phyloP scores from a whole-genome alignment of 1,140 invertebrate genomes.

The Neodiprion virginianus region DNA sequence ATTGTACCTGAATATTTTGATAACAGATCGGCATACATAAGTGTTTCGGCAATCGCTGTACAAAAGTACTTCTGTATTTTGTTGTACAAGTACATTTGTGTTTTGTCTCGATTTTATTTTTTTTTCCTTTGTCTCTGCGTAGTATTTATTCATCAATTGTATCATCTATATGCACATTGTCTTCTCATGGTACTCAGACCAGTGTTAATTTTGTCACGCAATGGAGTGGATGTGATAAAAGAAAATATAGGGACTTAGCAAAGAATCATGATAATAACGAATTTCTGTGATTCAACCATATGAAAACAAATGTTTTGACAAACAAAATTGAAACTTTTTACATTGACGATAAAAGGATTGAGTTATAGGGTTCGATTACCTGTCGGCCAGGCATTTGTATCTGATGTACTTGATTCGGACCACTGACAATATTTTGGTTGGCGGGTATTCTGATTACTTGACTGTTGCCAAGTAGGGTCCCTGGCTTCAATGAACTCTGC shows the following conservation, averaged over 20 bases:
- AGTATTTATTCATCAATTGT: too few relatives aligned
- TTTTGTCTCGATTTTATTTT: too few relatives aligned
- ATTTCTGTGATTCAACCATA: too few relatives aligned
- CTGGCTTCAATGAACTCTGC: slow-evolving; percentile 56
- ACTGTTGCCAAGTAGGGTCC: slow-evolving; percentile 54
- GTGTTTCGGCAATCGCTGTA: too few relatives aligned
- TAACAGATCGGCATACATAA: slow-evolving; percentile 9
- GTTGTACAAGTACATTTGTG: not conserved
- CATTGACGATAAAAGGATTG: slow-evolving; percentile 25
- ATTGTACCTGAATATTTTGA: slow-evolving; percentile 67
- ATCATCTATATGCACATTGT: too few relatives aligned
- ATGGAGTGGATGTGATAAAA: too few relatives aligned
- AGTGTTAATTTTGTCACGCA: too few relatives aligned
- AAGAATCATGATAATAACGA: too few relatives aligned
- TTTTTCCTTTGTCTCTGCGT: too few relatives aligned
- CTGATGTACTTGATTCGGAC: slow-evolving; percentile 69
- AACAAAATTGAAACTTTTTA: not conserved
- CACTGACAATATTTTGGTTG: slow-evolving; percentile 61
- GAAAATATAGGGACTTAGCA: too few relatives aligned
- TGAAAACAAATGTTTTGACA: not conserved
- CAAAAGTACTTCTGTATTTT: slow-evolving; percentile 13
- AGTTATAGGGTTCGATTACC: slow-evolving; percentile 49
- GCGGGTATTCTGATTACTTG: slow-evolving; percentile 71
- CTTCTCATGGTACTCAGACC: too few relatives aligned
- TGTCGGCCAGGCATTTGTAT: slow-evolving; percentile 76